Percentiles rank a stretch among this genome's conserved stretches.
Conservation (phyloP, 2,113 vertebrate species). For the Anoura caudifer region DNA sequence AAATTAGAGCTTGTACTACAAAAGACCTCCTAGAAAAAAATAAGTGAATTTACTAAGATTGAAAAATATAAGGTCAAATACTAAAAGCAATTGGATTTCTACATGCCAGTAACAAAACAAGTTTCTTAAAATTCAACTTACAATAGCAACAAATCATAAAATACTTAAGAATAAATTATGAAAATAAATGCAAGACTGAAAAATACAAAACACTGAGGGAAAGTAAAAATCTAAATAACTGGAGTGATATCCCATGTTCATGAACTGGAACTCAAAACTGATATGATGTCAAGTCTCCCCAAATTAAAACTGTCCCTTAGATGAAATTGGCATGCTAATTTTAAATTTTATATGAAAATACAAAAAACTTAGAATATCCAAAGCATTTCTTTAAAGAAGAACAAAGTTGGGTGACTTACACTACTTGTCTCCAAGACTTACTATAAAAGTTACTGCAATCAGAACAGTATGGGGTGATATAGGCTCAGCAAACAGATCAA, state of each 20-base stretch:
- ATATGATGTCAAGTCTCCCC: neutral
- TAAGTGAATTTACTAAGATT: neutral
- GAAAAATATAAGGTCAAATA: neutral
- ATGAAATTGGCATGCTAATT: neutral
- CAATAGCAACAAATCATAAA: neutral
- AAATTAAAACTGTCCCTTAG: neutral
- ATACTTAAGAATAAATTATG: neutral
- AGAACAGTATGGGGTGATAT: neutral
- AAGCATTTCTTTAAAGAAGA: neutral
- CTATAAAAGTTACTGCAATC: neutral
- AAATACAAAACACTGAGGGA: neutral
- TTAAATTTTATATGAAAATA: conserved; percentile 25
- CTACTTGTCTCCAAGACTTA: neutral
- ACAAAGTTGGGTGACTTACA: neutral
- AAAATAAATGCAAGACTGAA: conserved; percentile 6
- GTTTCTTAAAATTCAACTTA: neutral
- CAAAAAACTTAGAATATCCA: neutral
- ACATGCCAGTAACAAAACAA: neutral
- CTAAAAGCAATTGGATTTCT: neutral
- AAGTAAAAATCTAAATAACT: neutral
- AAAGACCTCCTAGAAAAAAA: neutral
- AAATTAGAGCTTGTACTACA: neutral
- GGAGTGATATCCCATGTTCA: neutral
- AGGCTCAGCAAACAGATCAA: neutral
- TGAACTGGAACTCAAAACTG: neutral